Base-by-base conservation (phyloP, 2,888 invertebrate species). In the Macrophya annulata region DNA sequence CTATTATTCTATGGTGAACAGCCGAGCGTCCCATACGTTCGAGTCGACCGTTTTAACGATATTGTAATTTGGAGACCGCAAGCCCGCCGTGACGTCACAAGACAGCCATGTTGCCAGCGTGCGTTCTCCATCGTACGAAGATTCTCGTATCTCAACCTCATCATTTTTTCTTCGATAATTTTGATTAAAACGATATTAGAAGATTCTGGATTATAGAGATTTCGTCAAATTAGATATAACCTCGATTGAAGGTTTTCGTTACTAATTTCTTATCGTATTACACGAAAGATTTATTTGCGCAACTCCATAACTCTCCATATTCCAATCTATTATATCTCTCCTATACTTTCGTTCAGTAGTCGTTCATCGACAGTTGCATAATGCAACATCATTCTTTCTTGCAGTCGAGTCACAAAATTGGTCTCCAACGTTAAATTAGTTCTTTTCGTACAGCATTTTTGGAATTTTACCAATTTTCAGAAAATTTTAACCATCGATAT, bases 11-110 rank as follows among this genome's bases (percentile, higher is more conserved):
- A 85, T 76, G 84, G 85, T 62, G 62, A 85, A 83, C 77, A 86
- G 82, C 85, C 88, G 86, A 86, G 51, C 86, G 86, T 88, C 81
- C 86, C 86, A 87, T 86, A 88, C 88, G 84, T 86, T 86, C 81
- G 87, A 88, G 85, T 89, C 88, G 89, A 87, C 88, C 89, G 89
- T 89, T 90, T 90, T 90, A 91, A 90, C 91, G 89, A 91, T 92
- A 92, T 92, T 91, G 90, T 91, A 92, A 92, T 92, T 92, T 90
- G 87, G 88, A 88, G 89, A 91, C 90, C 91, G 90, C 90, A 90
- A 81, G 51, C 62, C 62, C 62, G 59, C 21, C 43, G 21, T 59
- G 81, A 81, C 81, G 81, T 81, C 81, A 81, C 25, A 21, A 81
- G 17, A 82, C 84, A 79, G 91, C 88, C 90, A 91, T 91, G 88